Evolutionary conservation across 2,797 vertebrate species (phyloP).

Genomic region (Poeciliopsis gracilis): DNA sequence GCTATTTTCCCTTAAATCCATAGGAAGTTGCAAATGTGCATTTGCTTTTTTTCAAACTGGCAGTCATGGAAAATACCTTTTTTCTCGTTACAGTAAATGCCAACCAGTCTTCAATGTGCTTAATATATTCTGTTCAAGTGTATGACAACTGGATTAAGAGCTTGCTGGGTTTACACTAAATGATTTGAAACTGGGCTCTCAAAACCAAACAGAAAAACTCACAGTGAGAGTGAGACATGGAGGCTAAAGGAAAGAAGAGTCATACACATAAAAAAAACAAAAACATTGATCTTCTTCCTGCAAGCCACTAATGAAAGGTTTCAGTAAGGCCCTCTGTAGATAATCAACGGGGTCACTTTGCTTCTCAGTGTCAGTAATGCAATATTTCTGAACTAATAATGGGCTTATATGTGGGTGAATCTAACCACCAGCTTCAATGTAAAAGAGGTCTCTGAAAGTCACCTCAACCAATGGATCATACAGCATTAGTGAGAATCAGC

Average conservation of each 20-base stretch:
- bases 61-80: neutral
- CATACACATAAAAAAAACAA: slow-evolving; percentile 31
- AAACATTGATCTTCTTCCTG: slow-evolving; percentile 54
- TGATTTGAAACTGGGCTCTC: neutral
- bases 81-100: slow-evolving; percentile 7
- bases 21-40: neutral
- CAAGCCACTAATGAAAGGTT: slow-evolving; percentile 61
- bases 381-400: slow-evolving; percentile 58
- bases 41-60: neutral
- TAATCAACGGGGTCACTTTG: slow-evolving; percentile 58
- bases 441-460: slow-evolving; percentile 31
- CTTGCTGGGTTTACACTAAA: slow-evolving; percentile 9
- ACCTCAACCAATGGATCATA: slow-evolving; percentile 38
- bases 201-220: slow-evolving; percentile 20
- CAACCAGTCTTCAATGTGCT: slow-evolving; percentile 24
- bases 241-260: slow-evolving; percentile 18
- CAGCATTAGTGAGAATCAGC: slow-evolving; percentile 37
- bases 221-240: slow-evolving; percentile 24
- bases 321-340: slow-evolving; percentile 39
- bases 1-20: neutral
- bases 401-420: slow-evolving; percentile 39
- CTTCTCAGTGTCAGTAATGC: slow-evolving; percentile 41
- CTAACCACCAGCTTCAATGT: slow-evolving; percentile 51
- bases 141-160: slow-evolving; percentile 25
- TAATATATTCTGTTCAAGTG: slow-evolving; percentile 23